Percentiles rank a stretch among this genome's conserved stretches.
These are phyloP conservation scores for Micrasema longulum DNA, from an alignment of 1,140 invertebrate species.

Conservation along the genomic window DNA sequence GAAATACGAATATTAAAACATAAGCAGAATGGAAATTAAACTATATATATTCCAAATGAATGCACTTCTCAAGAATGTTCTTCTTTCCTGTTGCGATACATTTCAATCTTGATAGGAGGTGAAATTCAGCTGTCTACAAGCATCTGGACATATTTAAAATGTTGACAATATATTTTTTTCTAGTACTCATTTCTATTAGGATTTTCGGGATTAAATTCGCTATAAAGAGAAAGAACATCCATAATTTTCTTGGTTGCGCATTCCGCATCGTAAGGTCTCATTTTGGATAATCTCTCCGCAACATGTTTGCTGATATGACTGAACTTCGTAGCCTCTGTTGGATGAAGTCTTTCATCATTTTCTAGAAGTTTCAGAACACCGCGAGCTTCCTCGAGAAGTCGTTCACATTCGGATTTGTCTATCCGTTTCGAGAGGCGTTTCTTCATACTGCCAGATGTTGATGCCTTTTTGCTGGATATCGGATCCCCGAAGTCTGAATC, in stretches of 20 bases:
- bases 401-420: slow-evolving; percentile 41
- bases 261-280: slow-evolving; percentile 44
- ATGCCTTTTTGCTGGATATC: slow-evolving; percentile 9
- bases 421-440: not conserved
- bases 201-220: slow-evolving; percentile 41
- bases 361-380: slow-evolving; percentile 32
- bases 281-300: slow-evolving; percentile 37
- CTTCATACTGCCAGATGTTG: not conserved
- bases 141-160: too few species aligned
- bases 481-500: slow-evolving; percentile 16
- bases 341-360: slow-evolving; percentile 29
- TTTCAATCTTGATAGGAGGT: too few species aligned
- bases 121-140: too few species aligned
- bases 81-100: too few species aligned
- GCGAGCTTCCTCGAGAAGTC: slow-evolving; percentile 34
- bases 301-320: slow-evolving; percentile 40
- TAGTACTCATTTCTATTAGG: slow-evolving; percentile 39
- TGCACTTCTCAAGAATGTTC: too few species aligned
- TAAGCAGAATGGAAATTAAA: too few species aligned
- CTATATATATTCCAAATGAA: too few species aligned
- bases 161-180: not conserved
- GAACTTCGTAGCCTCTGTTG: slow-evolving; percentile 35
- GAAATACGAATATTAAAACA: too few species aligned
- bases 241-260: slow-evolving; percentile 40
- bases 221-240: slow-evolving; percentile 36